phyloP scores from a whole-genome alignment of 2,113 vertebrate species.

The Pipra filicauda region DNA sequence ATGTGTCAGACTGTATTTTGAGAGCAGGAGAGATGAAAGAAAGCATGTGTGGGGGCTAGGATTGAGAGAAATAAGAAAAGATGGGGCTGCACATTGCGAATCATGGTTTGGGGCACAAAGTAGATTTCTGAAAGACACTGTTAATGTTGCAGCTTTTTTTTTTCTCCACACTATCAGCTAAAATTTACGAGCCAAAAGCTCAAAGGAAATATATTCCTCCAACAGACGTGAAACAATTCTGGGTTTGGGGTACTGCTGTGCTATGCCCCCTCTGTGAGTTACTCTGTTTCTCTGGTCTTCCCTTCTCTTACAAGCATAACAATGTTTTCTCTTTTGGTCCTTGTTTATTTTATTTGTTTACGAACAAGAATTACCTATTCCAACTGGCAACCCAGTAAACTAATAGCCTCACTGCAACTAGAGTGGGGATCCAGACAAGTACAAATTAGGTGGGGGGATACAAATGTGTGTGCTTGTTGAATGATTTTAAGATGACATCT shows the following conservation, averaged over 20 bases:
- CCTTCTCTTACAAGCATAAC: neutral
- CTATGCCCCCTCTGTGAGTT: neutral
- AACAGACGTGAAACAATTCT: neutral
- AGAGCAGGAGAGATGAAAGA: neutral
- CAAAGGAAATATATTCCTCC: neutral
- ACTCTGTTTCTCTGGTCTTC: neutral
- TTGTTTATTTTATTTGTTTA: neutral
- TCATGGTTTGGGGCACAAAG: neutral
- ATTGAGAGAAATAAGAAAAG: neutral
- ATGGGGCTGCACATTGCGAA: neutral
- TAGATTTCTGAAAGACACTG: neutral
- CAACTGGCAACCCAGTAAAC: neutral
- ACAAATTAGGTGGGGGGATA: neutral
- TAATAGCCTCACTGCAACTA: neutral
- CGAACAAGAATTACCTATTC: neutral
- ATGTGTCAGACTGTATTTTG: neutral
- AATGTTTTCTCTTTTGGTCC: neutral
- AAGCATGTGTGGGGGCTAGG: neutral
- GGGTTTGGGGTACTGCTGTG: neutral
- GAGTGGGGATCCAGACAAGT: neutral
- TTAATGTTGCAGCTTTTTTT: neutral
- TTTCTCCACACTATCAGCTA: neutral
- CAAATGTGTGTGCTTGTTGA: neutral
- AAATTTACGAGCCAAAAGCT: neutral
- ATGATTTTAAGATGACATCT: neutral